Percentiles rank a stretch among this genome's conserved stretches.
These are phyloP conservation scores for Drosophila sulfurigaster DNA, from an alignment of 1,140 invertebrate species.

Conservation along the genomic window DNA sequence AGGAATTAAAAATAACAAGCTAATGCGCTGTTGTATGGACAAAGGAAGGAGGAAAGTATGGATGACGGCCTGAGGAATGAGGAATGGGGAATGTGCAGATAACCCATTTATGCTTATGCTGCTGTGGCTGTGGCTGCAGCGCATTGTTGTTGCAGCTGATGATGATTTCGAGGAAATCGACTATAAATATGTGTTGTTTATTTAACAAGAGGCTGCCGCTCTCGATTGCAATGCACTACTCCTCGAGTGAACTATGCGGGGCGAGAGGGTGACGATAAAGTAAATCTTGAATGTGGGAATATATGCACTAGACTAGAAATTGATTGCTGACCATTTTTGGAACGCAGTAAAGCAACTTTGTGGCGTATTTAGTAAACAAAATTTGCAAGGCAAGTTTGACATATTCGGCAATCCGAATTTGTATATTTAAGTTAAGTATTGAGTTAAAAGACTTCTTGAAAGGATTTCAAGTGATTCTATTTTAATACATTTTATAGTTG, in stretches of 20 bases:
- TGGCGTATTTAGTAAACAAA: no score
- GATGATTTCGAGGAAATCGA: constrained; percentile 54
- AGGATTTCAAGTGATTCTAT: no score
- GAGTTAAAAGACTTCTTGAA: no score
- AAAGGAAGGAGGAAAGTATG: background rate
- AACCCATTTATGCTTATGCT: constrained; percentile 29
- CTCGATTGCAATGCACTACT: constrained; percentile 24
- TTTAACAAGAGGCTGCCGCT: constrained; percentile 12
- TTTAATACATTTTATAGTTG: no score
- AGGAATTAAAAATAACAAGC: background rate
- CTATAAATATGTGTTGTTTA: constrained; percentile 77
- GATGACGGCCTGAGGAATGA: background rate
- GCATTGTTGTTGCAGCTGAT: constrained; percentile 13
- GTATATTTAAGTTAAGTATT: no score
- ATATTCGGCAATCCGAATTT: no score
- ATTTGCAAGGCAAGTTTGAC: no score
- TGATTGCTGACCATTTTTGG: no score
- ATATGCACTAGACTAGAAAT: no score
- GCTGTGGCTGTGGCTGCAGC: background rate
- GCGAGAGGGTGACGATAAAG: background rate
- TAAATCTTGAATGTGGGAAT: no score
- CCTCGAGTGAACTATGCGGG: background rate
- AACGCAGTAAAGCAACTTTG: no score
- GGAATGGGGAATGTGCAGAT: constrained; percentile 6
- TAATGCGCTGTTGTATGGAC: background rate